Conservation (phyloP, 2,797 vertebrate species). For the Acomys russatus region DNA sequence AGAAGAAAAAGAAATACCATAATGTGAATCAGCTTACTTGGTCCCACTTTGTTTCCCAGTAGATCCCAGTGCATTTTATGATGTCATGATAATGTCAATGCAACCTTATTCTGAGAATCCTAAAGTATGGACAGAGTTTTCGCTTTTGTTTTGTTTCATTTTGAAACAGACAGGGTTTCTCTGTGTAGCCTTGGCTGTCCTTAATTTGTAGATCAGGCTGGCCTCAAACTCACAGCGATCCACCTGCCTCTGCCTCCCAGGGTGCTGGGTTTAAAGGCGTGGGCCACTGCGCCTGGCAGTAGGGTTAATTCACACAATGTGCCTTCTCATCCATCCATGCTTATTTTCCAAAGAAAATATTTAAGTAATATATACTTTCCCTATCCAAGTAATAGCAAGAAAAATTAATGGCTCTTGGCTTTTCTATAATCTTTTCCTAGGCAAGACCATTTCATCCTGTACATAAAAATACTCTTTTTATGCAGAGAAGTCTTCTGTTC, state of each 20-base stretch:
- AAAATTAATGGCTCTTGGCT: not conserved
- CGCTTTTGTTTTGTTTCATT: too few species aligned
- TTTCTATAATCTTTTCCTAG: not conserved
- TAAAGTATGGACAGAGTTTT: not conserved
- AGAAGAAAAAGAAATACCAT: not conserved
- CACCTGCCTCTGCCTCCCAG: too few species aligned
- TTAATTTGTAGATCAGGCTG: too few species aligned
- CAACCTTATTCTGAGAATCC: not conserved
- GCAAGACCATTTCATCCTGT: not conserved
- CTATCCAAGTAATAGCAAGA: constrained; percentile 54
- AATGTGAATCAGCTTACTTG: constrained; percentile 26
- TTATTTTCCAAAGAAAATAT: constrained; percentile 11
- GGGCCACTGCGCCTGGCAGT: too few species aligned
- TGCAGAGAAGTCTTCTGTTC: not conserved
- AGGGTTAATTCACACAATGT: not conserved
- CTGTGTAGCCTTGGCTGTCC: too few species aligned
- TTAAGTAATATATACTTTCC: constrained; percentile 19
- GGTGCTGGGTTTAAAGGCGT: too few species aligned
- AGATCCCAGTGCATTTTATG: not conserved
- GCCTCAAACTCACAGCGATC: too few species aligned
- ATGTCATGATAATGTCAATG: not conserved
- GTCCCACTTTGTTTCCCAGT: not conserved
- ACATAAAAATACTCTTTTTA: constrained; percentile 21
- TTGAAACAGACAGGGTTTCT: too few species aligned
- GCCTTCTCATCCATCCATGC: not conserved